These are phyloP conservation scores for Tenrec ecaudatus DNA, from an alignment of 2,113 vertebrate genomes.

Conservation along the genomic window DNA sequence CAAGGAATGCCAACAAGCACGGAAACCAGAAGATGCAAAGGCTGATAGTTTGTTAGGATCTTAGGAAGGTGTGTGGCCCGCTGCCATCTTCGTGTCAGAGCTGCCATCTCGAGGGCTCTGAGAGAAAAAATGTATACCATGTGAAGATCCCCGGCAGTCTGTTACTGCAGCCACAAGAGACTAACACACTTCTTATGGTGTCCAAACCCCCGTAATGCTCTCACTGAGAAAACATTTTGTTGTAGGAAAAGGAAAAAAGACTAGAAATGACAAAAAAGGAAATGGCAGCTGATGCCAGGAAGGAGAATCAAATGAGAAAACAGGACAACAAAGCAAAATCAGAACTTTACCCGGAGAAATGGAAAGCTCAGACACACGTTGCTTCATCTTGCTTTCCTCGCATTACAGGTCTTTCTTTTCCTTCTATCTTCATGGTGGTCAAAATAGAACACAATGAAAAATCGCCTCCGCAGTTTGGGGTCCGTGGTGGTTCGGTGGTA, in stretches of 20 bases:
- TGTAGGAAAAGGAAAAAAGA: not conserved
- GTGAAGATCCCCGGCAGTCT: not conserved
- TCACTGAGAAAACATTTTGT: not conserved
- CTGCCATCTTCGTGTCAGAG: not conserved
- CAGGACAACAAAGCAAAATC: not conserved
- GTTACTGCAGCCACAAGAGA: not conserved
- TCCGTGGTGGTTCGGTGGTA: not conserved
- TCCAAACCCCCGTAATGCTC: not conserved
- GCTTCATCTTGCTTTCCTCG: not conserved
- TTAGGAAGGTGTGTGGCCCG: not conserved
- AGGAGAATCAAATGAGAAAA: not conserved
- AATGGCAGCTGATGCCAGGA: not conserved
- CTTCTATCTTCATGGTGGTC: not conserved
- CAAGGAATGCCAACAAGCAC: too few species aligned
- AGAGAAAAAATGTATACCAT: not conserved
- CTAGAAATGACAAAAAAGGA: not conserved
- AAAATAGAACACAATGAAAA: too few species aligned
- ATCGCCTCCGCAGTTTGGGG: too few species aligned
- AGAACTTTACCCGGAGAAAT: not conserved
- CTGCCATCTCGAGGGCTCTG: not conserved
- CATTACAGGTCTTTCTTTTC: not conserved
- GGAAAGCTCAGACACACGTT: not conserved
- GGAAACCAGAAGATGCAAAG: not conserved
- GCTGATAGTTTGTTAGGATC: fast-evolving
- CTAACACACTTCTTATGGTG: not conserved